These are phyloP conservation scores for Tetranychus truncatus DNA, from an alignment of 2,888 invertebrate genomes.

Conservation along the genomic window DNA sequence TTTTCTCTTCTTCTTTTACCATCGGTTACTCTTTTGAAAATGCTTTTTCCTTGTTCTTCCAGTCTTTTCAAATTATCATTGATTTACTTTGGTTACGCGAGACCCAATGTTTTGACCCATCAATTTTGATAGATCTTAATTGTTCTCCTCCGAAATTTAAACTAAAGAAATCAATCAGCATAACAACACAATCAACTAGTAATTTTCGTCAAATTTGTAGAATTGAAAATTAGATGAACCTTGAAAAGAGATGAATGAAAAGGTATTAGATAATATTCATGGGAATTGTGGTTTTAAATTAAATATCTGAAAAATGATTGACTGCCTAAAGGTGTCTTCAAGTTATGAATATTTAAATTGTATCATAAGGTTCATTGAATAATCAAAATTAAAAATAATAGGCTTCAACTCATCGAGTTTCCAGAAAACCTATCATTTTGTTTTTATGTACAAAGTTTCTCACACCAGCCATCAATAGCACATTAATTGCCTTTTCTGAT, in stretches of 20 bases:
- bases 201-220: background rate
- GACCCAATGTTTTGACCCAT: background rate
- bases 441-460: no score
- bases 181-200: background rate
- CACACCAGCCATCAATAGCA: no score
- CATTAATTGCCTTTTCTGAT: no score
- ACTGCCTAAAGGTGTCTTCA: background rate
- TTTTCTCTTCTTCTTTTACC: background rate
- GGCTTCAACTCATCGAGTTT: no score
- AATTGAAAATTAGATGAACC: background rate
- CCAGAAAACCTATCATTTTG: no score
- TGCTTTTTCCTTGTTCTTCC: no score
- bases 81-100: background rate
- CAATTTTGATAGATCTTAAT: background rate
- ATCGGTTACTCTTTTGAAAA: background rate
- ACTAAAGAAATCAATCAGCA: background rate
- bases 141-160: background rate
- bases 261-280: background rate
- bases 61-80: background rate
- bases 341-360: no score
- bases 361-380: no score
- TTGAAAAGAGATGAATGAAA: background rate
- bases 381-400: no score
- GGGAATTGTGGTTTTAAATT: background rate
- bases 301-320: background rate